Percentiles rank a stretch among this genome's conserved stretches.
Conservation (phyloP, 2,113 vertebrate genomes). For the Anguilla rostrata region DNA sequence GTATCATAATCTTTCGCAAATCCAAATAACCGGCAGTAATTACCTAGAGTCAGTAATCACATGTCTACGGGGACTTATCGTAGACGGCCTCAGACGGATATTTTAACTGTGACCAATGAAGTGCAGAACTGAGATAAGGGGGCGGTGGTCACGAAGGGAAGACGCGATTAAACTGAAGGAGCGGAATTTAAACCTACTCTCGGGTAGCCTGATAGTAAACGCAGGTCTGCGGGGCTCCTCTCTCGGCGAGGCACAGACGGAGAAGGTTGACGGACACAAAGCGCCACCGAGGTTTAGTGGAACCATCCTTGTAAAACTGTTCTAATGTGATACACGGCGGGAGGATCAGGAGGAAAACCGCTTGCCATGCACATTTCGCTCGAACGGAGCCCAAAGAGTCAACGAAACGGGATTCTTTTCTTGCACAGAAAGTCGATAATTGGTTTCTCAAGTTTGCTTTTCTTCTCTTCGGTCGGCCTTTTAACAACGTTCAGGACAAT, state of each 20-base stretch:
- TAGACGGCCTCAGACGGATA: slow-evolving; percentile 6
- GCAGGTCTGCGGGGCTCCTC: neutral
- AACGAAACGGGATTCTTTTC: slow-evolving; percentile 24
- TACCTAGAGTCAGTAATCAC: slow-evolving; percentile 16
- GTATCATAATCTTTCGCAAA: slow-evolving; percentile 20
- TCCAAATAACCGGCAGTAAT: slow-evolving; percentile 27
- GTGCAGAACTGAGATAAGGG: slow-evolving; percentile 49
- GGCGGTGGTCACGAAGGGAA: slow-evolving; percentile 57
- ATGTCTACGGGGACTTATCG: slow-evolving; percentile 23
- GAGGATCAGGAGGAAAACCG: slow-evolving; percentile 5
- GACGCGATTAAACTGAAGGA: slow-evolving; percentile 81
- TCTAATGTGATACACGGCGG: slow-evolving; percentile 5
- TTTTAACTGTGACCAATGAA: slow-evolving; percentile 56
- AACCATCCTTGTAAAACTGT: slow-evolving; percentile 5
- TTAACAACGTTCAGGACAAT: slow-evolving; percentile 1
- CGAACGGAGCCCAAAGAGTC: slow-evolving; percentile 17
- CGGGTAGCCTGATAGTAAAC: slow-evolving; percentile 44
- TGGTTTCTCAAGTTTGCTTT: neutral
- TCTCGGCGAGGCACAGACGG: slow-evolving; percentile 16
- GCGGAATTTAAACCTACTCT: slow-evolving; percentile 83
- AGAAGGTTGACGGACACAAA: slow-evolving; percentile 7
- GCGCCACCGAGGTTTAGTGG: slow-evolving; percentile 24
- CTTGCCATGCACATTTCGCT: slow-evolving; percentile 20
- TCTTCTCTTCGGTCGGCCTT: slow-evolving; percentile 8
- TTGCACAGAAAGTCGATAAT: slow-evolving; percentile 4